phyloP scores from a whole-genome alignment of 1,140 invertebrate species.

The Nylanderia fulva region DNA sequence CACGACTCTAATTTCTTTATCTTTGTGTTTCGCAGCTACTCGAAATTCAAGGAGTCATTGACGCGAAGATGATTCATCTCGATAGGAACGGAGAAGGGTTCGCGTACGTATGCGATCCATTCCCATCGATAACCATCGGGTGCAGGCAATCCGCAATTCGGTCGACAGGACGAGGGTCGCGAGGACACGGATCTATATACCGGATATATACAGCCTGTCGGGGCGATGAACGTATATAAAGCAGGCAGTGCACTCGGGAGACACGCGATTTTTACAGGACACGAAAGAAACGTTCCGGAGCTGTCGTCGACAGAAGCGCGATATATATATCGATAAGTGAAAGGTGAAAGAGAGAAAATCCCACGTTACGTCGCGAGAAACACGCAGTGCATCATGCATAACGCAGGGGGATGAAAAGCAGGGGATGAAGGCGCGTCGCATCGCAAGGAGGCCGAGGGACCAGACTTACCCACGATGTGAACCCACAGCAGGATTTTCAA shows the following conservation, averaged over 20 bases:
- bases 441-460: not conserved
- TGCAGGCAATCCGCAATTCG: not conserved
- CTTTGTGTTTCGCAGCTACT: not conserved
- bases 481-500: slow-evolving; percentile 79
- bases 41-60: no score
- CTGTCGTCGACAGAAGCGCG: not conserved
- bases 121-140: not conserved
- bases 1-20: no score
- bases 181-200: slow-evolving; percentile 46
- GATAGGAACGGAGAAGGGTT: not conserved
- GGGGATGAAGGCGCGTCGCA: not conserved
- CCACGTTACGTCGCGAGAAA: no score
- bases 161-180: slow-evolving; percentile 1
- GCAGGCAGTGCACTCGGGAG: not conserved
- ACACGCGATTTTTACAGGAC: slow-evolving; percentile 35
- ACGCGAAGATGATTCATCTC: slow-evolving; percentile 8
- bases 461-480: slow-evolving; percentile 82
- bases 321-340: no score
- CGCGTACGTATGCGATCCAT: not conserved
- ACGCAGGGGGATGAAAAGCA: no score
- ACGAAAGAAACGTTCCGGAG: not conserved
- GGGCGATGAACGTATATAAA: slow-evolving; percentile 38
- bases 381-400: no score
- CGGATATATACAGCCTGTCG: slow-evolving; percentile 28
- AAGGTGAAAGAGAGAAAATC: no score